Percentiles rank a stretch among this genome's conserved stretches.
These are phyloP conservation scores for Atta colombica DNA, from an alignment of 1,140 invertebrate species.

Conservation along the genomic window DNA sequence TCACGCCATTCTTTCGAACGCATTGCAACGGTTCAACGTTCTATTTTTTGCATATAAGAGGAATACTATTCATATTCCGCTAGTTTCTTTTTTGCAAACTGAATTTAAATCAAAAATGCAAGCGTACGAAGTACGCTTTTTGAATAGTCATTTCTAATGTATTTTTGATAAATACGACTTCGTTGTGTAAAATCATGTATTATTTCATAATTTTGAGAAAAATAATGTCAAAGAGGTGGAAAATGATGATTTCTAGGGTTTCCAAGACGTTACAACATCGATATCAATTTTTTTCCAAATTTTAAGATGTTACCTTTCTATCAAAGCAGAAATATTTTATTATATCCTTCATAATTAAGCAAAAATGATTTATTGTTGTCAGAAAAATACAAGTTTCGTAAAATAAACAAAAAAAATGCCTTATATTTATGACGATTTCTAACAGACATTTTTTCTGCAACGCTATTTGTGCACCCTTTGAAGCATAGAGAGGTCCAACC, in stretches of 20 bases:
- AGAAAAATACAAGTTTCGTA: not conserved
- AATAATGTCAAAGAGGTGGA: too few relatives aligned
- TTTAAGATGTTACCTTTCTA: too few relatives aligned
- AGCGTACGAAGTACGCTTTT: not conserved
- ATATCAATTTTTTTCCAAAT: too few relatives aligned
- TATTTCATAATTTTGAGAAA: too few relatives aligned
- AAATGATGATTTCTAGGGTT: too few relatives aligned
- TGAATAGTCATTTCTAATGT: too few relatives aligned
- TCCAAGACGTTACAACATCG: too few relatives aligned
- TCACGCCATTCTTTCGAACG: slow-evolving; percentile 30
- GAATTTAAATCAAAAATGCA: not conserved
- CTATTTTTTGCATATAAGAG: slow-evolving; percentile 11
- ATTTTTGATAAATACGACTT: too few relatives aligned
- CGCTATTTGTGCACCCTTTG: slow-evolving; percentile 36
- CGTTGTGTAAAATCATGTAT: too few relatives aligned
- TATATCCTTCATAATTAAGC: not conserved
- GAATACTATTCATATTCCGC: not conserved
- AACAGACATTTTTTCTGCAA: slow-evolving; percentile 29
- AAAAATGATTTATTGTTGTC: not conserved
- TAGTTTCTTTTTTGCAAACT: not conserved
- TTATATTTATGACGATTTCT: not conserved
- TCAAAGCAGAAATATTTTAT: too few relatives aligned
- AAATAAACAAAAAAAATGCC: not conserved
- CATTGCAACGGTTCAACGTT: slow-evolving; percentile 29
- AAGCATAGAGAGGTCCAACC: slow-evolving; percentile 67